phyloP scores from a whole-genome alignment of 2,797 vertebrate species.

The Chrysocyon brachyurus region DNA sequence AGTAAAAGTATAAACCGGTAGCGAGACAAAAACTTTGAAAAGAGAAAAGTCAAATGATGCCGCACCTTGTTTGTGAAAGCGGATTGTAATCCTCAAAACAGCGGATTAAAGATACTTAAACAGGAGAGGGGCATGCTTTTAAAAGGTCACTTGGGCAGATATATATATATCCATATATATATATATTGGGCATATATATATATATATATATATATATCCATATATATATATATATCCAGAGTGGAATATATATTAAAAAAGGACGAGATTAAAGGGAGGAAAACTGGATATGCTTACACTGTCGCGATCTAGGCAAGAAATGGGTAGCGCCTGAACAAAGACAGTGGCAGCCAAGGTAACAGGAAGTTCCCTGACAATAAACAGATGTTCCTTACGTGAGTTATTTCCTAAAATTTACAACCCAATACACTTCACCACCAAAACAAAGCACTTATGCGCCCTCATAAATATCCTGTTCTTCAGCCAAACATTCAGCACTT shows the following conservation, averaged over 20 bases:
- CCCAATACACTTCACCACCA: neutral
- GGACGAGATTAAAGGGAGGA: neutral
- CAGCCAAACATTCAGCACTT: conserved; percentile 17
- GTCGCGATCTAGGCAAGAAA: neutral
- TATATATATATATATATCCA: too few species aligned
- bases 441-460: neutral
- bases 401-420: conserved; percentile 71
- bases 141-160: neutral
- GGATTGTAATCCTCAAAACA: neutral
- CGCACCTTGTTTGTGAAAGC: neutral
- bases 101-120: neutral
- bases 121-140: neutral
- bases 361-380: conserved; percentile 23
- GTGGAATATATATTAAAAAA: neutral
- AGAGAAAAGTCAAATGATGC: neutral
- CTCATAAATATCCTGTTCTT: conserved; percentile 38
- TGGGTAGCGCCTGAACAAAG: neutral
- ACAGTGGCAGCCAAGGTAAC: neutral
- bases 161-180: too few species aligned
- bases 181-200: too few species aligned
- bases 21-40: neutral
- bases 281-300: neutral
- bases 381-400: conserved; percentile 38
- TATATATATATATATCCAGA: neutral
- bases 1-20: neutral